Conservation (phyloP, 2,113 vertebrate genomes). For the Tympanuchus pallidicinctus region DNA sequence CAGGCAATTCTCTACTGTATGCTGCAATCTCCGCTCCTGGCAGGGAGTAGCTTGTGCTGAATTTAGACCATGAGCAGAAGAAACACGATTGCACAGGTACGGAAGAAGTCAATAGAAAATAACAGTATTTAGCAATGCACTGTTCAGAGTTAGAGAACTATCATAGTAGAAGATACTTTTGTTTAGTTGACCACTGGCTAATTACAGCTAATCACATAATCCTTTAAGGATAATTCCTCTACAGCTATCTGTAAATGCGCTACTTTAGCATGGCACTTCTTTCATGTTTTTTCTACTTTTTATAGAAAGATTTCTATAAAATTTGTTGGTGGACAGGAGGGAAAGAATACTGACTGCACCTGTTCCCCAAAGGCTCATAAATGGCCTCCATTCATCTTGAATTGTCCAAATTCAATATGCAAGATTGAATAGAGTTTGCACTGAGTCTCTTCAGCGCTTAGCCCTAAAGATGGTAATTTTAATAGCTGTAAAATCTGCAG, state of each 20-base stretch:
- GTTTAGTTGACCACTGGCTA: background rate
- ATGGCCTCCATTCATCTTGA: background rate
- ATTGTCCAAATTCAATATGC: background rate
- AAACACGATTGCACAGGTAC: background rate
- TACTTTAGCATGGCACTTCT: background rate
- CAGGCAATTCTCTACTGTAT: background rate
- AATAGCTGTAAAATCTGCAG: background rate
- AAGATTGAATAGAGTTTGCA: background rate
- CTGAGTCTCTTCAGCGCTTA: background rate
- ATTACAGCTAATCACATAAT: background rate
- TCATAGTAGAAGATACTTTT: background rate
- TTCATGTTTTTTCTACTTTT: background rate
- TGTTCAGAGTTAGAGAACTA: background rate
- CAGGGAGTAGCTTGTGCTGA: background rate
- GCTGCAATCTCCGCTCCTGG: background rate
- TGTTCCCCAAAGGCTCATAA: background rate
- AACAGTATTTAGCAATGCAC: background rate
- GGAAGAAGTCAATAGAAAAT: background rate
- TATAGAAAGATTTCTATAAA: background rate
- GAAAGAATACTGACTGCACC: background rate
- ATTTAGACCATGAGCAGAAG: background rate
- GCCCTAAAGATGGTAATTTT: slow-evolving; percentile 1
- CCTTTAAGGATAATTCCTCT: background rate
- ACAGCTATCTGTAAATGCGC: background rate
- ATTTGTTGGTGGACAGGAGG: background rate